Conservation (phyloP, 1,140 invertebrate species). For the Belonocnema kinseyi region DNA sequence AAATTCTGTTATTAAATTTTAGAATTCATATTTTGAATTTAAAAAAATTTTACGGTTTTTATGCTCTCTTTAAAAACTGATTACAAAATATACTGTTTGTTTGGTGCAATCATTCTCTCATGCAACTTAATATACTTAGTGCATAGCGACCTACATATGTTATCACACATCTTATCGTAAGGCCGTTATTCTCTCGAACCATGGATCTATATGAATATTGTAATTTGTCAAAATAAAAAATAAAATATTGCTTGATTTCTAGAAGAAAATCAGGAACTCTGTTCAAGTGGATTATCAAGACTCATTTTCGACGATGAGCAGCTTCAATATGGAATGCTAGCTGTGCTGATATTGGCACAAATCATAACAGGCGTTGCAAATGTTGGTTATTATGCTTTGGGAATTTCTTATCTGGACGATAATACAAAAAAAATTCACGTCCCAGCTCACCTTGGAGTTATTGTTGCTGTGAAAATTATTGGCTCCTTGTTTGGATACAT, state of each 20-base stretch:
- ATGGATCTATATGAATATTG: conserved; percentile 10
- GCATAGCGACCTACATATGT: background rate
- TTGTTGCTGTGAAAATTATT: conserved; percentile 65
- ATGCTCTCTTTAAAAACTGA: background rate
- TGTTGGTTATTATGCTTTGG: conserved; percentile 80
- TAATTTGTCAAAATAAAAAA: background rate
- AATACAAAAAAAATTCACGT: conserved; percentile 79
- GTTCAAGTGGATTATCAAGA: conserved; percentile 54
- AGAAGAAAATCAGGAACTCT: conserved; percentile 72
- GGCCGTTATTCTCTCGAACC: background rate
- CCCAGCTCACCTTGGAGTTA: conserved; percentile 72
- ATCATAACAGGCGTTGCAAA: conserved; percentile 78
- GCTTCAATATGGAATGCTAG: conserved; percentile 71
- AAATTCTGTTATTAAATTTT: background rate
- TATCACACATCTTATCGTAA: conserved; percentile 3
- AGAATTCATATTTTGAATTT: background rate
- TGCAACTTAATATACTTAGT: background rate
- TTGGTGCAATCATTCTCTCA: background rate
- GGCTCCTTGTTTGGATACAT: conserved; percentile 71
- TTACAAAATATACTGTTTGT: background rate
- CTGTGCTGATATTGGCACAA: conserved; percentile 78
- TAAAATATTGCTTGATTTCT: conserved; percentile 32
- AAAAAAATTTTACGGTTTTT: background rate
- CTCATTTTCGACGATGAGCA: conserved; percentile 58
- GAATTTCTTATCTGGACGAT: conserved; percentile 82